Base-by-base conservation (phyloP, 1,140 invertebrate species). In the Chironomus striatipennis region DNA sequence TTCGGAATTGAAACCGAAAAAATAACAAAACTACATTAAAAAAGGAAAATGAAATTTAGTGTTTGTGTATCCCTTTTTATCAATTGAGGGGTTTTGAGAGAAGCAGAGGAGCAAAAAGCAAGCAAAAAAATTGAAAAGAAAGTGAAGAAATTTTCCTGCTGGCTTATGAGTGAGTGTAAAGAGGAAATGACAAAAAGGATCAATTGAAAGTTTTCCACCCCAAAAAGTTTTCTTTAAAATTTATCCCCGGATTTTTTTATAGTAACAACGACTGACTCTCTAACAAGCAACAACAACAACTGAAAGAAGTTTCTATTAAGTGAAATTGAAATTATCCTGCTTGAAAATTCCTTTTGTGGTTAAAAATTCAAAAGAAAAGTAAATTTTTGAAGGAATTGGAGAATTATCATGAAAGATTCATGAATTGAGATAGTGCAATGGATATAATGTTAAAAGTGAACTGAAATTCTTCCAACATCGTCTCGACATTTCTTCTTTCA, bases 21-120 rank as follows among this genome's bases (percentile, higher is more conserved):
- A 12, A 57, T n/a, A 57, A 57, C 47, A 57, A 57, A 57, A 57
- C 15, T n/a, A n/a, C 47, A 57, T 57, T 57, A 57, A 57, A 57
- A 57, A 57, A 57, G 47, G 47, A n/a, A 57, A 57, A 57, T 57
- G 47, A 57, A 57, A n/a, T 57, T 57, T 57, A n/a, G 47, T 57
- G 47, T 57, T 57, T 57, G 47, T 57, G 47, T 57, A 57, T 57
- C 24, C 47, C 47, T 57, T 57, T 47, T 57, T 57, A 57, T 57
- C 47, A 57, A 57, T 10, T 34, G 24, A 34, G 24, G 24, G 24
- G 24, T 57, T 57, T 57, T 15, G n/a, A n/a, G 12, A 15, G 47
- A n/a, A n/a, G n/a, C n/a, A n/a, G n/a, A 57, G 47, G 47, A n/a
- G 47, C 24, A 34, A 34, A 57, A n/a, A 57, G 47, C 47, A 12